A percentile compares a stretch with the other conserved stretches of the same genome.
Evolutionary conservation across 2,113 vertebrate genomes (phyloP).

Genomic region (Triplophysa tibetana): DNA sequence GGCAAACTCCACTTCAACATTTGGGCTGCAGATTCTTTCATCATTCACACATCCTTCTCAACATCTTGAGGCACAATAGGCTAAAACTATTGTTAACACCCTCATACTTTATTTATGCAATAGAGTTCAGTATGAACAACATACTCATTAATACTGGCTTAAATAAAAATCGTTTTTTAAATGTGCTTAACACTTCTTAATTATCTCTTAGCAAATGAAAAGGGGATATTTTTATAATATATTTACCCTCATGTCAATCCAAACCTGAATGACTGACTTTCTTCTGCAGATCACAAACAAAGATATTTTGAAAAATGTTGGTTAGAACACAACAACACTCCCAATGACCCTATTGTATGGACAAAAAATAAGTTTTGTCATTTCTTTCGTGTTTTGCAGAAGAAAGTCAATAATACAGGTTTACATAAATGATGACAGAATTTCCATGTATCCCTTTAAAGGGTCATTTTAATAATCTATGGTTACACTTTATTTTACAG

Average conservation of each 20-base stretch:
- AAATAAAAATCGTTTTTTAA: not conserved
- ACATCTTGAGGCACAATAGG: constrained; percentile 25
- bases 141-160: not conserved
- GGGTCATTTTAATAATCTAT: not conserved
- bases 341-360: no score
- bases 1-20: constrained; percentile 5
- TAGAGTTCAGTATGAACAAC: constrained; percentile 23
- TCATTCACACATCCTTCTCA: not conserved
- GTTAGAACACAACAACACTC: no score
- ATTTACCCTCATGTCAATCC: no score
- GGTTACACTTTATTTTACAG: no score
- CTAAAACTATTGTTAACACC: constrained; percentile 16
- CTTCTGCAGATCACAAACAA: no score
- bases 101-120: constrained; percentile 3
- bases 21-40: constrained; percentile 14
- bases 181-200: not conserved
- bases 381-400: no score
- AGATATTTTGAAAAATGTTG: no score
- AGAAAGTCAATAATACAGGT: no score
- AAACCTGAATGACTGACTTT: no score
- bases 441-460: not conserved
- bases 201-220: not conserved
- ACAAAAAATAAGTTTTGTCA: no score
- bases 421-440: no score
- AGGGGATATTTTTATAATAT: not conserved